phyloP scores from a whole-genome alignment of 2,797 vertebrate genomes.

The Macrochelys suwanniensis region DNA sequence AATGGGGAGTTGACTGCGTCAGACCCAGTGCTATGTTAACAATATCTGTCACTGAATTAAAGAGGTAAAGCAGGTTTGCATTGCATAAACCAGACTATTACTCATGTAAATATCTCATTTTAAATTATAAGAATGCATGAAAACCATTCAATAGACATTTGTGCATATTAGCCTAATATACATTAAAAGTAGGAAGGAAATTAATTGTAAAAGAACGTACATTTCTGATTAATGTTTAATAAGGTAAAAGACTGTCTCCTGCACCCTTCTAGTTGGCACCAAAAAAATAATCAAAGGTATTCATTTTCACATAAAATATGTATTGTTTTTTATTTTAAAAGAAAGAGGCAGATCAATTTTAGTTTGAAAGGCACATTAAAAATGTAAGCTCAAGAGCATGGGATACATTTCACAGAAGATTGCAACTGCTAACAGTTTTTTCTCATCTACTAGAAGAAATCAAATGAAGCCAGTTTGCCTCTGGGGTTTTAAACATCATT shows the following conservation, averaged over 20 bases:
- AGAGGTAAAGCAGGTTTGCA: background rate
- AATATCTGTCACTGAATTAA: background rate
- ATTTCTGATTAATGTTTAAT: slow-evolving; percentile 29
- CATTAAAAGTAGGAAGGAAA: background rate
- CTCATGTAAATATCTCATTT: background rate
- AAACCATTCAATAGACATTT: background rate
- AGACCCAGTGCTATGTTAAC: background rate
- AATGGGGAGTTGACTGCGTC: background rate
- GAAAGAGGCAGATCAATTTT: slow-evolving; percentile 76
- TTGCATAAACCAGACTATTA: background rate
- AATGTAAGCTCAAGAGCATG: slow-evolving; percentile 75
- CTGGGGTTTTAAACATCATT: slow-evolving; percentile 76
- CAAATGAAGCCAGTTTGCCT: slow-evolving; percentile 76
- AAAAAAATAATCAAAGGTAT: slow-evolving; percentile 29
- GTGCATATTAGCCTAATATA: background rate
- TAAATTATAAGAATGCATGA: background rate
- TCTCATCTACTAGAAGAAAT: slow-evolving; percentile 76
- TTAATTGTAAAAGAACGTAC: background rate
- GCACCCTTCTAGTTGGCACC: background rate
- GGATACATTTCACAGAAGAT: slow-evolving; percentile 76
- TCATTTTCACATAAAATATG: slow-evolving; percentile 71
- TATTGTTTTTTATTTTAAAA: slow-evolving; percentile 75
- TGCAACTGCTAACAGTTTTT: slow-evolving; percentile 67
- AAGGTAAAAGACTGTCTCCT: background rate
- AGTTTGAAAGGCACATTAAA: slow-evolving; percentile 78